A percentile compares a stretch with the other conserved stretches of the same genome.
These are phyloP conservation scores for Drosophila villosipedis DNA, from an alignment of 2,888 invertebrate species.

Conservation along the genomic window DNA sequence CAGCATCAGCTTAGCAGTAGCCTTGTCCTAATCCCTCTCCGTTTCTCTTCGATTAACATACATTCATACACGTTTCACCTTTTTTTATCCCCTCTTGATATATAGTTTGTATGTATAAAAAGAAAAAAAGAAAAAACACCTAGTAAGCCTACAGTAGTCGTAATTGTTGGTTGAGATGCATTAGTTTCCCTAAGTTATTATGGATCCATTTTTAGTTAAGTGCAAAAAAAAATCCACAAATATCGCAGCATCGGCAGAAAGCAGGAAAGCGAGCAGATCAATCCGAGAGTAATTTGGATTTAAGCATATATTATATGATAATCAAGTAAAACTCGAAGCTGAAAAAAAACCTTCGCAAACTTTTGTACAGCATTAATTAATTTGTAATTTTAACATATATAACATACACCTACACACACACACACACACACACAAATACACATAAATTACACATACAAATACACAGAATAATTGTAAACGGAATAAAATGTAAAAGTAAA, in stretches of 20 bases:
- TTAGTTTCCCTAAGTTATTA: conserved; percentile 66
- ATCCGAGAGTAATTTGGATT: conserved; percentile 11
- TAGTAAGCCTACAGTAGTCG: conserved; percentile 44
- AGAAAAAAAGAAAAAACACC: conserved; percentile 9
- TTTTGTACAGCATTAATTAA: conserved; percentile 78
- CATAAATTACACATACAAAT: conserved; percentile 3
- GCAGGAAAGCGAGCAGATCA: conserved; percentile 1
- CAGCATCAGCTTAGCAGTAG: conserved; percentile 8
- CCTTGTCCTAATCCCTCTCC: neutral
- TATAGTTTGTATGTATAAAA: conserved; percentile 43
- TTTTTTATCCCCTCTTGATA: conserved; percentile 25
- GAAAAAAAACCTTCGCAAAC: conserved; percentile 33
- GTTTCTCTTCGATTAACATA: neutral
- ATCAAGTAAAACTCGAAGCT: conserved; percentile 32
- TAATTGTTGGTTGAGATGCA: conserved; percentile 69
- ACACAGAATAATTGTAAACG: conserved; percentile 33
- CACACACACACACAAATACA: conserved; percentile 29
- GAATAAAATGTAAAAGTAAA: conserved; percentile 22
- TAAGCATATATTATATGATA: conserved; percentile 20
- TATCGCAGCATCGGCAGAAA: neutral
- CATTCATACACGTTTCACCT: conserved; percentile 1
- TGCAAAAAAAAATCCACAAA: conserved; percentile 18
- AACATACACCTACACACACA: neutral
- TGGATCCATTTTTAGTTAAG: conserved; percentile 62
- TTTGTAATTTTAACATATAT: conserved; percentile 65